phyloP scores from a whole-genome alignment of 2,113 vertebrate species.

The Phocoena phocoena region DNA sequence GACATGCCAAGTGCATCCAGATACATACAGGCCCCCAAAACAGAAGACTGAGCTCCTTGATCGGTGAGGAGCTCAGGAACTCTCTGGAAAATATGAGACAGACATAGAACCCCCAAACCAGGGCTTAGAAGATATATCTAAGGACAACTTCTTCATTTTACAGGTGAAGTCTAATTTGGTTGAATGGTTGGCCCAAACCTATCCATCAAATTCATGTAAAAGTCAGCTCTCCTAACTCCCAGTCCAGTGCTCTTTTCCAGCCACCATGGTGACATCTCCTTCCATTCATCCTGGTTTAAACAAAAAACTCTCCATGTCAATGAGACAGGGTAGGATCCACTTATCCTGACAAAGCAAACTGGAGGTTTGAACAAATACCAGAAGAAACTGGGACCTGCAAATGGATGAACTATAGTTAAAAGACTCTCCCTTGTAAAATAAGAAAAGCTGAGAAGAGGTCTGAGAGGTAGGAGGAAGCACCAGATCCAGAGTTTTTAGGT shows the following conservation, averaged over 20 bases:
- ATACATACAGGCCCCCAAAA: neutral
- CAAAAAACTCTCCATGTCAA: neutral
- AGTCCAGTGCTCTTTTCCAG: neutral
- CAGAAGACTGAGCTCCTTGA: neutral
- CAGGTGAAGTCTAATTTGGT: neutral
- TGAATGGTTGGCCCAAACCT: neutral
- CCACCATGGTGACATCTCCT: neutral
- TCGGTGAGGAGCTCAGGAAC: neutral
- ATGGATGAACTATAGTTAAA: neutral
- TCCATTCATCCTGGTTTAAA: neutral
- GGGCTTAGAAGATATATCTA: neutral
- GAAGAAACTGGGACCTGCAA: neutral
- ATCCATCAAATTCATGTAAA: neutral
- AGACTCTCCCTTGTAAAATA: neutral
- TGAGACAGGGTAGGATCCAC: neutral
- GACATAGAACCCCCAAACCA: neutral
- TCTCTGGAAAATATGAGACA: slow-evolving; percentile 21
- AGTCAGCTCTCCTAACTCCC: neutral
- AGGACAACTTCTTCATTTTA: slow-evolving; percentile 13
- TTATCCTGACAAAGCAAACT: neutral
- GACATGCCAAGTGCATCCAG: neutral
- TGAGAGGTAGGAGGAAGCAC: neutral
- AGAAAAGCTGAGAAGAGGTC: neutral
- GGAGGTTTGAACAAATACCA: neutral
- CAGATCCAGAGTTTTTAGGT: neutral